phyloP scores from a whole-genome alignment of 2,797 vertebrate genomes.

The Phataginus tetradactyla region DNA sequence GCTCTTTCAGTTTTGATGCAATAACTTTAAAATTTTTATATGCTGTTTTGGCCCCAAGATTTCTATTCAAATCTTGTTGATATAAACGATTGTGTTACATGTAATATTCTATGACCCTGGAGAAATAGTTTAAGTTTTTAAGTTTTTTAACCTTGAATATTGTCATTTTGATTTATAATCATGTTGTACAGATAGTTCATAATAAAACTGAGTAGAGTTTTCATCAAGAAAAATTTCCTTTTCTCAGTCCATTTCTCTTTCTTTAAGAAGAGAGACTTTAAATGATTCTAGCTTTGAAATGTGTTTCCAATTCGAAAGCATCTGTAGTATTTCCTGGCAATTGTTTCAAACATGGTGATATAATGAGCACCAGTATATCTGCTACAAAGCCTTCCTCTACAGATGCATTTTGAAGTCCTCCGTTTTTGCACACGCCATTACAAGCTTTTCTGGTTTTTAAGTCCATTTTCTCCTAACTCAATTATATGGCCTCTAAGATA shows the following conservation, averaged over 20 bases:
- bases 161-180: neutral
- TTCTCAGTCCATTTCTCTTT: neutral
- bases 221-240: neutral
- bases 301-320: neutral
- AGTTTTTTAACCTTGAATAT: neutral
- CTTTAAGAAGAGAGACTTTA: neutral
- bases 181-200: neutral
- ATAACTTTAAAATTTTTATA: neutral
- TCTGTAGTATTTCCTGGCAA: neutral
- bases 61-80: neutral
- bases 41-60: neutral
- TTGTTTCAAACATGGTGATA: neutral
- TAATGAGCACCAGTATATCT: neutral
- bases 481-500: neutral
- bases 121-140: neutral
- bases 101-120: neutral
- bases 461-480: neutral
- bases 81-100: neutral
- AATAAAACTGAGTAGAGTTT: neutral
- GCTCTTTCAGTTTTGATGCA: neutral
- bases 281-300: neutral
- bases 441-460: neutral
- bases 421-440: neutral
- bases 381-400: neutral
- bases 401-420: neutral